Base-by-base conservation (phyloP, 2,113 vertebrate genomes). In the Tringa solitaria region DNA sequence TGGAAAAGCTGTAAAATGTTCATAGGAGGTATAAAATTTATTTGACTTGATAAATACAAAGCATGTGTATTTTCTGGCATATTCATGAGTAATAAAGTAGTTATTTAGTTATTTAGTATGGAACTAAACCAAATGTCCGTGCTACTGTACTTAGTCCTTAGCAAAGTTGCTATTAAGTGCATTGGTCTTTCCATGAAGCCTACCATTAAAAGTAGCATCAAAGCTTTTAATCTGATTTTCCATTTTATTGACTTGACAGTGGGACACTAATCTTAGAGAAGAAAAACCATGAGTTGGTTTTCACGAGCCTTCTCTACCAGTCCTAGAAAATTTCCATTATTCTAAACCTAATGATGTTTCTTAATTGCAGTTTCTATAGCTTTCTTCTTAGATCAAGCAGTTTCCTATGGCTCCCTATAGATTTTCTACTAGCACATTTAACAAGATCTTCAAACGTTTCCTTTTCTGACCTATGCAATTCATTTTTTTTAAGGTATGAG, bases 101-200 rank as follows among this genome's bases (percentile, higher is more conserved):
- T 39, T 39, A 39, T 39, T 39, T 39, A 39, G 37, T 39, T 39
- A 39, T 39, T 39, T 39, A 0, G 0, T 12, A 92, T 2, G 0
- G 22, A 88, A 67, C 8, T 32, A 83, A 83, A 88, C 10, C 11
- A 83, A 72, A 76, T 28, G 61, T 79, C 78, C 84, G 9, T 57
- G 39, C 68, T 81, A 35, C 68, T 74, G 54, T 57, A 69, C 17
- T 56, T 69, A 35, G 45, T 30, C 61, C 3, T 7, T 50, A 65
- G 30, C 13, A 84, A 89, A 88, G 50, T 6, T 83, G 14, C 30
- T 53, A 27, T 33, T 23, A 12, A 84, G n/a, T 50, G 4, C 18
- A 69, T 22, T 39, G 1, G 2, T 56, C 19, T 73, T 88, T 32
- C 18, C 32, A 12, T 21, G 19, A 83, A 68, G 39, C 56, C 8